Evolutionary conservation across 2,113 vertebrate genomes (phyloP).

Genomic region (Thryonomys swinderianus): DNA sequence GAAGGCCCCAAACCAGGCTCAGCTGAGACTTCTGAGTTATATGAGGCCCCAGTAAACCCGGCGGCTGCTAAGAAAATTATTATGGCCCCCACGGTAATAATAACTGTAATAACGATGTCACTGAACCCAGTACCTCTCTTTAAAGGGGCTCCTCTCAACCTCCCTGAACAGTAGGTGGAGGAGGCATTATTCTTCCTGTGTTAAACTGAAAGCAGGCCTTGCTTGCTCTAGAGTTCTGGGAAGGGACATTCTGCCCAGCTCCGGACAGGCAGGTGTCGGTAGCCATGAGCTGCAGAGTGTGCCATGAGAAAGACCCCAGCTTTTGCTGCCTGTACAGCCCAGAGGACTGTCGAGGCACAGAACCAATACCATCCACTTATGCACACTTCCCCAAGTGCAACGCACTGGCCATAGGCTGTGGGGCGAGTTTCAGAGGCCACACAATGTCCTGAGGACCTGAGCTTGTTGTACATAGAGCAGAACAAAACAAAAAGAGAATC

Average conservation of each 20-base stretch:
- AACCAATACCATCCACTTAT: not conserved
- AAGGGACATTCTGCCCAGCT: not conserved
- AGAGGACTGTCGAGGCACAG: accelerated
- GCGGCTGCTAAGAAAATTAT: not conserved
- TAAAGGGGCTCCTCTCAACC: not conserved
- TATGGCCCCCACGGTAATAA: not conserved
- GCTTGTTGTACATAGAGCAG: not conserved
- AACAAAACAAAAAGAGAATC: not conserved
- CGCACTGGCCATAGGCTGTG: not conserved
- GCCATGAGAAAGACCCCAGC: not conserved
- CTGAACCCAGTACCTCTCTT: not conserved
- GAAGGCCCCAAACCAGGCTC: not conserved
- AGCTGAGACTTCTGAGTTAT: not conserved
- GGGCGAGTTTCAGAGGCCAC: not conserved
- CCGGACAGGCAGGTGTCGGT: not conserved
- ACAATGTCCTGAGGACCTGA: not conserved
- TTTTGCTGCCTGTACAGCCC: accelerated
- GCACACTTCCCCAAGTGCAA: not conserved
- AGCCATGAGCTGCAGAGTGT: not conserved
- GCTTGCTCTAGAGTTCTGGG: not conserved
- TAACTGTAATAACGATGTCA: not conserved
- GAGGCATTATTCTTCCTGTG: not conserved
- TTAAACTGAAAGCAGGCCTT: not conserved
- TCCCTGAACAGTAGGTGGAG: not conserved
- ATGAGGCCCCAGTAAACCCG: not conserved